A percentile compares a stretch with the other conserved stretches of the same genome.
Conservation (phyloP, 2,113 vertebrate species). For the Nyctibius bracteatus region DNA sequence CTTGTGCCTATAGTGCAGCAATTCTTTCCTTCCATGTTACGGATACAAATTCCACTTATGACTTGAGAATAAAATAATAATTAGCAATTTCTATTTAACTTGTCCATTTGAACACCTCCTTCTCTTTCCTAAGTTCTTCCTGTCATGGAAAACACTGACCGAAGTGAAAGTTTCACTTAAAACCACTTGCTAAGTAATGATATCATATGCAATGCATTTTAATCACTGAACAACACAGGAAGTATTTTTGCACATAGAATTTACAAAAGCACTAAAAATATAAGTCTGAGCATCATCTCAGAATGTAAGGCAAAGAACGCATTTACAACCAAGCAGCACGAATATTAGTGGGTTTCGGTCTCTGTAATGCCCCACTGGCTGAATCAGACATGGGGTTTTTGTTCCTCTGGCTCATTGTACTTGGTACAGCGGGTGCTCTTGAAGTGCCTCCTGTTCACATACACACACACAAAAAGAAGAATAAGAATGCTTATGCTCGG, state of each 20-base stretch:
- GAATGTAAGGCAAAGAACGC: neutral
- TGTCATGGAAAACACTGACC: slow-evolving; percentile 47
- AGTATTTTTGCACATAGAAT: slow-evolving; percentile 53
- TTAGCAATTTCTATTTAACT: neutral
- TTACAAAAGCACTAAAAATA: slow-evolving; percentile 57
- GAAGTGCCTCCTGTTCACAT: slow-evolving; percentile 69
- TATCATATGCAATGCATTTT: slow-evolving; percentile 13
- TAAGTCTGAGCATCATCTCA: neutral
- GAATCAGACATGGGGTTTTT: slow-evolving; percentile 60
- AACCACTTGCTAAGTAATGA: slow-evolving; percentile 29
- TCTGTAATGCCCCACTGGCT: slow-evolving; percentile 44
- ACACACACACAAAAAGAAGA: neutral
- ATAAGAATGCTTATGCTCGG: neutral
- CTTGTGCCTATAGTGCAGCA: neutral
- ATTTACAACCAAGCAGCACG: slow-evolving; percentile 81
- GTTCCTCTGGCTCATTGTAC: slow-evolving; percentile 63
- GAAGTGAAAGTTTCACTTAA: slow-evolving; percentile 6
- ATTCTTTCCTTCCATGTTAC: neutral
- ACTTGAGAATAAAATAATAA: slow-evolving; percentile 17
- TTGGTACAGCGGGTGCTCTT: slow-evolving; percentile 67
- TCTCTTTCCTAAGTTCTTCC: slow-evolving; percentile 4
- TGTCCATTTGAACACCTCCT: slow-evolving; percentile 9
- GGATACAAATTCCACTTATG: neutral
- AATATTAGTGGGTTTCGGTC: slow-evolving; percentile 68
- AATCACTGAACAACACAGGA: slow-evolving; percentile 43